Evolutionary conservation across 2,888 invertebrate species (phyloP), one percentile per base, ranked within the genome.

Genomic region (Incurvaria masculella): DNA sequence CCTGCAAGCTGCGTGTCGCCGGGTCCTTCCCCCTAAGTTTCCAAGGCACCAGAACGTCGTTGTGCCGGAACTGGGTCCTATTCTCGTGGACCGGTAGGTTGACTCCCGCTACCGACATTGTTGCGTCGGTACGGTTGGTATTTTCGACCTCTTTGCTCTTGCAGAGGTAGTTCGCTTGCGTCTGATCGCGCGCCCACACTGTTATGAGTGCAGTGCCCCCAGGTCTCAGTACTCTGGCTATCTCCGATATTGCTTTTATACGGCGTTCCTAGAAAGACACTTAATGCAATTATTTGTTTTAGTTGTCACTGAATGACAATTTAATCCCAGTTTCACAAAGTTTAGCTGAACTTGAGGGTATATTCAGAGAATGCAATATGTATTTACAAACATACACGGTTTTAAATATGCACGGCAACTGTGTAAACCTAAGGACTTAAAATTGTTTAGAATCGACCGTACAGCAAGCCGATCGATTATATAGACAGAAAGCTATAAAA

Each of bases 21-120:
- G 64, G 60, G 0, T 60, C 57, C 0, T 62, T 51, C 8, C 57
- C 57, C 33, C 68, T 88, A 39, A 89, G 69, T 61, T 92, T 93
- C 99, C 99, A 99, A 0, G 98, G 98, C 1, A 99, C 98, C 26
- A 99, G 78, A 51, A 98, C 69, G 69, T 99, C 98, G 56, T 89
- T 88, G 57, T 94, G 86, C 59, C 84, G 80, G 68, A 99, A 99
- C 59, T 91, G 85, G 0, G 94, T 96, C 49, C 96, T 81, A 64
- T 97, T 97, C 45, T 87, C 86, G 64, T 99, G 98, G 18, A 99
- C 81, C 0, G 93, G 91, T 16, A 94, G 69, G 17, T 60, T 61
- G 0, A 78, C 48, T 0, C 69, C 68, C 3, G 57, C 65, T 0
- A 65, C 61, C 1, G 65, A 60, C 1, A 65, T 53, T 38, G 57